These are phyloP conservation scores for Phymatocera aterrima DNA, from an alignment of 2,888 invertebrate species.

Conservation along the genomic window DNA sequence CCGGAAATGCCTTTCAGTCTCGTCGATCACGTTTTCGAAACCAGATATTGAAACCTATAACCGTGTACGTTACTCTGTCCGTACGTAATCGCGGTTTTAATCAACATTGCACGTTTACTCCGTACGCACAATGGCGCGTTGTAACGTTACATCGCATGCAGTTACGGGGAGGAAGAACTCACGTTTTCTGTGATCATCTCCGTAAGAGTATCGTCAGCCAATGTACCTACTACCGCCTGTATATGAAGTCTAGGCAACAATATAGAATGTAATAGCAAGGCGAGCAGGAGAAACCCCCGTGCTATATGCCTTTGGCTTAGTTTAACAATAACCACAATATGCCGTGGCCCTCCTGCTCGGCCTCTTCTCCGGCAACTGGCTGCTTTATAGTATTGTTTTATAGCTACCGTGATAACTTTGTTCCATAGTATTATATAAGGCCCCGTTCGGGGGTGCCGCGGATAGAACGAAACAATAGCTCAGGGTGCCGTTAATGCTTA, in stretches of 20 bases:
- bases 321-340: constrained; percentile 69
- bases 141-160: neutral
- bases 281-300: constrained; percentile 1
- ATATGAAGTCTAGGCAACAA: constrained; percentile 16
- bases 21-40: neutral
- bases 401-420: constrained; percentile 66
- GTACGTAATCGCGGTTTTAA: neutral
- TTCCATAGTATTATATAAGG: constrained; percentile 53
- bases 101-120: neutral
- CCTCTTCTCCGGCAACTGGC: constrained; percentile 52
- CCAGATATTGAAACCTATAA: neutral
- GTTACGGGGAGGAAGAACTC: neutral
- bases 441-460: constrained; percentile 52
- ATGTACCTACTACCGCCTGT: no score
- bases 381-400: constrained; percentile 68
- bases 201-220: constrained; percentile 9
- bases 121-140: neutral
- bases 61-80: neutral
- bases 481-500: constrained; percentile 67
- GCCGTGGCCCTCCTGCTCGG: constrained; percentile 57
- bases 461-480: constrained; percentile 69
- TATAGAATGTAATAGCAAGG: constrained; percentile 22
- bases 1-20: constrained; percentile 10
- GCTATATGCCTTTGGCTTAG: constrained; percentile 47
- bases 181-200: constrained; percentile 10